Evolutionary conservation across 2,113 vertebrate genomes (phyloP).

Genomic region (Falco punctatus): DNA sequence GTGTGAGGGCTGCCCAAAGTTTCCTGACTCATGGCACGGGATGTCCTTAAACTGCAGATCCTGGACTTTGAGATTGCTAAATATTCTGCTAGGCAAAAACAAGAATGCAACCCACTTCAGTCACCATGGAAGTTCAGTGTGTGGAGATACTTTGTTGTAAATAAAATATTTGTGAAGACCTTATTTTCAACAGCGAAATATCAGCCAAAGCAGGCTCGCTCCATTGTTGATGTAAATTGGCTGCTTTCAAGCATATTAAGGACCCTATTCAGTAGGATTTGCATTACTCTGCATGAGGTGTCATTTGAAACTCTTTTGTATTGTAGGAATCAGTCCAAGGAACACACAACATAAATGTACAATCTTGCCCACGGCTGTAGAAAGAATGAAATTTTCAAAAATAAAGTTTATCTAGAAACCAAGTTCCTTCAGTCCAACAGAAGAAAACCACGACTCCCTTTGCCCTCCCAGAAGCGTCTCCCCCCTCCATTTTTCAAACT

Average conservation of each 20-base stretch:
- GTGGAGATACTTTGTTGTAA: not conserved
- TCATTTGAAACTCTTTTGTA: conserved; percentile 28
- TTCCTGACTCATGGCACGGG: not conserved
- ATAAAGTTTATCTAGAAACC: not conserved
- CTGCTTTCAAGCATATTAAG: conserved; percentile 21
- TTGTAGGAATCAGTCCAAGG: not conserved
- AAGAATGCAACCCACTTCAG: not conserved
- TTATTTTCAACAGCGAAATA: conserved; percentile 20
- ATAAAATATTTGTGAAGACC: conserved; percentile 1
- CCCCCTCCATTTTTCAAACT: not conserved
- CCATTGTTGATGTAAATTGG: conserved; percentile 21
- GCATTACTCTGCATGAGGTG: conserved; percentile 20
- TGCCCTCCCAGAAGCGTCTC: not conserved
- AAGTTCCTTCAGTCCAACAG: not conserved
- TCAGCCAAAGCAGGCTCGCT: not conserved
- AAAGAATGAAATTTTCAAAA: not conserved
- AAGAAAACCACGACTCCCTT: not conserved
- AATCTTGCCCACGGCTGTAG: not conserved
- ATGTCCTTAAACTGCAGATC: not conserved
- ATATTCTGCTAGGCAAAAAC: not conserved
- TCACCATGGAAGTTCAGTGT: not conserved
- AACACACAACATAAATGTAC: conserved; percentile 7
- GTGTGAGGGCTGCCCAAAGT: not conserved
- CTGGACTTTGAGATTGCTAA: not conserved
- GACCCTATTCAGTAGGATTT: not conserved